Evolutionary conservation across 92 coral and sea anemone species (phyloP), one percentile per base, ranked within the genome.

Genomic region (Nematostella vectensis): DNA sequence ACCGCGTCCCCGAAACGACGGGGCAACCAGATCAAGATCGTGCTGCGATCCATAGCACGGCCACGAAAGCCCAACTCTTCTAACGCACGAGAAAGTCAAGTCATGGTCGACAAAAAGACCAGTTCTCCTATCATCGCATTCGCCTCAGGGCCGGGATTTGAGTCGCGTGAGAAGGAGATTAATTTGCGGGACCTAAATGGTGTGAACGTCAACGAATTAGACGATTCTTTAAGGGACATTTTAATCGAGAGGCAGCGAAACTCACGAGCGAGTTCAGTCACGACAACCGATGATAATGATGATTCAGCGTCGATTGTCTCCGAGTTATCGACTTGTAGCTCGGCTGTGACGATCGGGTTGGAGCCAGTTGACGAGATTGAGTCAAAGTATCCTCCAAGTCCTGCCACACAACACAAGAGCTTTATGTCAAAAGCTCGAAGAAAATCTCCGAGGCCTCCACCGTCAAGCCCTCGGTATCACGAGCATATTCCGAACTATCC

Each of bases 101-200:
- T 4, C 4, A 11, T 45, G 12, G 51, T 4, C 17, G 23, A 10
- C 18, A 11, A 10, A 11, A 45, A 45, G 23, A 45, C 12, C 12
- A 19, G 18, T 45, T 83, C 93, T 3, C 93, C 93, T 11, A 58
- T 72, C 28, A 25, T 83, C 26, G 78, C 76, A 11, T 83, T 83
- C 29, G 78, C 62, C 51, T 83, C 93, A 29, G 93, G 93, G 9
- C 86, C 93, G 9, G 72, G 82, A 12, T 83, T 54, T 57, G 86
- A 58, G 63, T 40, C 69, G 25, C 57, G 72, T 25, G 55, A 79
- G 9, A 47, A 58, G 6, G 86, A 78, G 42, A 23, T 69, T 13
- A 74, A 64, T 56, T 59, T 78, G 11, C 12, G 75, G 39, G 71
- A 78, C 56, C 62, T 77, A 25, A 72, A 68, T 1, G 80, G 71